A percentile compares a stretch with the other conserved stretches of the same genome.
Evolutionary conservation across 2,888 invertebrate genomes (phyloP).

Genomic region (Cremastinae sp.): DNA sequence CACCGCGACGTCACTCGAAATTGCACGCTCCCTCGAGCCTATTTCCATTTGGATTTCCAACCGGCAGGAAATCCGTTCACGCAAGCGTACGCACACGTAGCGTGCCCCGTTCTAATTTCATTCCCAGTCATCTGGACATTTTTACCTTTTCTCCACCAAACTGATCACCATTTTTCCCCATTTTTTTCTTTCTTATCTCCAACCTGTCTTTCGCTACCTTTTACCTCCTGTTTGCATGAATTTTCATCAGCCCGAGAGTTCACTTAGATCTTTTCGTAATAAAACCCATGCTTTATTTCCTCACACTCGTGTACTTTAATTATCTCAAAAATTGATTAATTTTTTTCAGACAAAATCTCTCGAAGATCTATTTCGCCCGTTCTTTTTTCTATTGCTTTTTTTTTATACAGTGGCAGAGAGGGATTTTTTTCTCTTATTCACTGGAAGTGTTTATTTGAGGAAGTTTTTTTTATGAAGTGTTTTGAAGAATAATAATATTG

Average conservation of each 20-base stretch:
- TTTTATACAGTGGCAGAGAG: not conserved
- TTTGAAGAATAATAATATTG: constrained; percentile 36
- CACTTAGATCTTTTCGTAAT: constrained; percentile 7
- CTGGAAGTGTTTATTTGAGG: constrained; percentile 2
- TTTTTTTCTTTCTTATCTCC: constrained; percentile 10
- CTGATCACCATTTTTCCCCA: constrained; percentile 5
- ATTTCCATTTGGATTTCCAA: constrained; percentile 59
- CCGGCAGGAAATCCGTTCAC: constrained; percentile 51
- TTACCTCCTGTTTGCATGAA: constrained; percentile 15
- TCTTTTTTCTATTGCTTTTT: not conserved
- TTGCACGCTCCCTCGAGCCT: constrained; percentile 44
- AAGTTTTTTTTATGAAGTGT: constrained; percentile 16
- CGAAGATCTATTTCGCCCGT: not conserved
- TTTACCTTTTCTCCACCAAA: constrained; percentile 5
- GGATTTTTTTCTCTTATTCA: constrained; percentile 1
- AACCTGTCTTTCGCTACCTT: constrained; percentile 9
- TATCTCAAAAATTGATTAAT: not conserved
- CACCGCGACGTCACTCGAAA: constrained; percentile 53
- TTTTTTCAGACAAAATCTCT: not conserved
- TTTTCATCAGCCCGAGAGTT: constrained; percentile 30
- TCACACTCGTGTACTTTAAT: not conserved
- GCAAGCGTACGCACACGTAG: constrained; percentile 19
- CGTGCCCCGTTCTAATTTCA: constrained; percentile 43
- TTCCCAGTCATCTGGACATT: constrained; percentile 42
- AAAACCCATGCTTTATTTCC: too few relatives aligned